Conservation (phyloP, 2,888 invertebrate species). For the Diplolepis rosae region DNA sequence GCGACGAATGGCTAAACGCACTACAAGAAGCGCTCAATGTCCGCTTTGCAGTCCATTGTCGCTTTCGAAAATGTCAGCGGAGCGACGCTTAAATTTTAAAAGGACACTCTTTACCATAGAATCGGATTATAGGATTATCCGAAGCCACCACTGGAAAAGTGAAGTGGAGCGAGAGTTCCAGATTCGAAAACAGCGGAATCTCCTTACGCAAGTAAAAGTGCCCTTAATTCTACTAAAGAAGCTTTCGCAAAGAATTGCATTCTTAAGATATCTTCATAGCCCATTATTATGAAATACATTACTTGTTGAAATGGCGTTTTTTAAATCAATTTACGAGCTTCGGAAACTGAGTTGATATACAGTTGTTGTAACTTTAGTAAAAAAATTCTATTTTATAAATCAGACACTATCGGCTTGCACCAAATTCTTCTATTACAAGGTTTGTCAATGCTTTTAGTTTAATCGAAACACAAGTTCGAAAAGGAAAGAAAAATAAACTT, state of each 20-base stretch:
- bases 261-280: neutral
- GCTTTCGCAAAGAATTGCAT: neutral
- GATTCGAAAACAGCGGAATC: slow-evolving; percentile 19
- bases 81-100: slow-evolving; percentile 53
- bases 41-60: slow-evolving; percentile 67
- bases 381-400: neutral
- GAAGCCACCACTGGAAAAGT: slow-evolving; percentile 50
- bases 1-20: slow-evolving; percentile 49
- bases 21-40: slow-evolving; percentile 37
- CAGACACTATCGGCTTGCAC: no score
- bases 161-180: slow-evolving; percentile 59
- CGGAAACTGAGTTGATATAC: no score
- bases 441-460: no score
- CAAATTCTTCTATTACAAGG: neutral
- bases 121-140: slow-evolving; percentile 70
- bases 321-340: neutral
- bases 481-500: neutral
- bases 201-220: slow-evolving; percentile 21
- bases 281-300: neutral
- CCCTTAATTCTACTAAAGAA: slow-evolving; percentile 14
- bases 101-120: slow-evolving; percentile 60
- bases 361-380: no score
- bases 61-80: slow-evolving; percentile 67
- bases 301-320: neutral
- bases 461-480: neutral